Conservation (phyloP, 2,113 vertebrate species). For the Lanius collurio region DNA sequence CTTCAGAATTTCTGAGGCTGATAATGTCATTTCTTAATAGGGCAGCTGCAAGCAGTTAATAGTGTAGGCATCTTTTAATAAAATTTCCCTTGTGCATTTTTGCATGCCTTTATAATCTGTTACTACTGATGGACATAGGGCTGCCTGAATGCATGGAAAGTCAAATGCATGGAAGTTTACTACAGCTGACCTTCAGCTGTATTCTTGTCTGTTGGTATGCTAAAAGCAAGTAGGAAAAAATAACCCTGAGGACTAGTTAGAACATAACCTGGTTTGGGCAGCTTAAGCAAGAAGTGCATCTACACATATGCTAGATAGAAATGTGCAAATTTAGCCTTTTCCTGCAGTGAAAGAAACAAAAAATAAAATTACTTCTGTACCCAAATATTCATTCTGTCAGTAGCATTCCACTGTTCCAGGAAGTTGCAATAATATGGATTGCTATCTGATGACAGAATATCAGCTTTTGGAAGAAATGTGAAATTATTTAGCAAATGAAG, state of each 20-base stretch:
- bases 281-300: slow-evolving; percentile 15
- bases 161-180: neutral
- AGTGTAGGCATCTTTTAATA: slow-evolving; percentile 4
- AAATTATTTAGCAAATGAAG: slow-evolving; percentile 73
- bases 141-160: slow-evolving; percentile 26
- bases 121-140: neutral
- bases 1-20: neutral
- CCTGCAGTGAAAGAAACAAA: slow-evolving; percentile 20
- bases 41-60: slow-evolving; percentile 13
- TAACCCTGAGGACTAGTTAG: slow-evolving; percentile 16
- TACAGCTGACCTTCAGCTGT: slow-evolving; percentile 5
- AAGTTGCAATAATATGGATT: slow-evolving; percentile 46
- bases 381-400: slow-evolving; percentile 49
- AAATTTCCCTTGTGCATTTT: slow-evolving; percentile 1
- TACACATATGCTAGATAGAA: slow-evolving; percentile 26
- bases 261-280: slow-evolving; percentile 15
- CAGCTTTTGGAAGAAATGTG: slow-evolving; percentile 65
- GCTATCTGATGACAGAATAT: slow-evolving; percentile 62
- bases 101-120: neutral
- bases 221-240: slow-evolving; percentile 34
- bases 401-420: slow-evolving; percentile 28
- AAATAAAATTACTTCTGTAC: neutral
- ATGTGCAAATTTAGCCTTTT: slow-evolving; percentile 46
- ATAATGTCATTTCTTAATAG: neutral
- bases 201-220: neutral